These are phyloP conservation scores for Trochalopteron elliotii DNA, from an alignment of 2,113 vertebrate genomes.

Conservation along the genomic window DNA sequence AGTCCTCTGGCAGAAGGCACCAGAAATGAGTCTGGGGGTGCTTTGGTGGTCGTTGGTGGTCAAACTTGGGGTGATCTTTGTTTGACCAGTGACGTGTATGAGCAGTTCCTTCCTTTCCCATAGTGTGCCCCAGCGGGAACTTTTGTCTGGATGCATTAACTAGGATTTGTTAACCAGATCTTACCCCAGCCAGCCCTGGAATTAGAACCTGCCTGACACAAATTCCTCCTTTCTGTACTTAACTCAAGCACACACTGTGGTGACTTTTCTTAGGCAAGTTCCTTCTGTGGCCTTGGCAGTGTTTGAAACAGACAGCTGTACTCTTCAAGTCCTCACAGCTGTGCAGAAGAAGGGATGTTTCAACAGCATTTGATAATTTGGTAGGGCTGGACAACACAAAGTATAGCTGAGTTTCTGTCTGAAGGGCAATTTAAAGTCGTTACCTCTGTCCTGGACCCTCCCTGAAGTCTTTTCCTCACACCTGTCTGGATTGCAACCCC, in stretches of 20 bases:
- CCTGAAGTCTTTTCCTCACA: not conserved
- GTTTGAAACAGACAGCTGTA: not conserved
- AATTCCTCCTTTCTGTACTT: not conserved
- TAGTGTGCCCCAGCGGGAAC: accelerated
- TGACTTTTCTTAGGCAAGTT: not conserved
- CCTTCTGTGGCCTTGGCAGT: not conserved
- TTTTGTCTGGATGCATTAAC: not conserved
- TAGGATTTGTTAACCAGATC: not conserved
- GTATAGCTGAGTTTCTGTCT: not conserved
- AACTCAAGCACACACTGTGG: not conserved
- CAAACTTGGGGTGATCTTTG: not conserved
- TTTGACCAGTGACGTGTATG: not conserved
- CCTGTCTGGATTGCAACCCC: not conserved
- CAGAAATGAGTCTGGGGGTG: not conserved
- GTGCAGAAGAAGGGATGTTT: not conserved
- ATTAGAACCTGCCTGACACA: accelerated
- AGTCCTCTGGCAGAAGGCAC: not conserved
- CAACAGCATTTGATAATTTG: not conserved
- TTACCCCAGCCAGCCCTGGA: not conserved
- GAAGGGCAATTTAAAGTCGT: not conserved
- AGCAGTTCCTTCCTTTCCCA: not conserved
- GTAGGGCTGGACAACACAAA: not conserved
- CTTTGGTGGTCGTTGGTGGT: not conserved
- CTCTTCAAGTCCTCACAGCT: not conserved
- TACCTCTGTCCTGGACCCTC: not conserved